Evolutionary conservation across 2,888 invertebrate genomes (phyloP).

Genomic region (Zygaena filipendulae): DNA sequence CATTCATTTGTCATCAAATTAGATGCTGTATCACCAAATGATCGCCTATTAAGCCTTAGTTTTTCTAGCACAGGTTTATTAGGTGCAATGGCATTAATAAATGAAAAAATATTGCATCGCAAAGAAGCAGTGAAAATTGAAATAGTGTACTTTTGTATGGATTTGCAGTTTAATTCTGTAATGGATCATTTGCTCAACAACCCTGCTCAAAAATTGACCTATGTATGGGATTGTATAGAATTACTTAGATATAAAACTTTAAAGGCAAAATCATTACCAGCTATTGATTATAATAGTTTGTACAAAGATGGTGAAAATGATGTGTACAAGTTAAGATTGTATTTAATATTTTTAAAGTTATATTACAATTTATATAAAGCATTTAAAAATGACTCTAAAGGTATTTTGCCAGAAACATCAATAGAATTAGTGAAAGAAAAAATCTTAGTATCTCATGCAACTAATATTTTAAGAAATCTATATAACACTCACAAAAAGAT

Average conservation of each 20-base stretch:
- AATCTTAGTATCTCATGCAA: conserved; percentile 33
- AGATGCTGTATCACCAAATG: conserved; percentile 22
- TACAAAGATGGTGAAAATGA: conserved; percentile 26
- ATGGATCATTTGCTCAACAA: conserved; percentile 28
- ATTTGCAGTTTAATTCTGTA: conserved; percentile 10
- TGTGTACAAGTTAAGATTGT: conserved; percentile 40
- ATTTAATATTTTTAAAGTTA: conserved; percentile 29
- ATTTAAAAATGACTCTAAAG: conserved; percentile 19
- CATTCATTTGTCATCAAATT: conserved; percentile 23
- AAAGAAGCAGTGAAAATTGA: conserved; percentile 32
- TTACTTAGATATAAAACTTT: conserved; percentile 33
- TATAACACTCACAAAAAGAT: conserved; percentile 20
- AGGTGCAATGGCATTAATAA: conserved; percentile 26
- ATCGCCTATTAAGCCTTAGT: conserved; percentile 29
- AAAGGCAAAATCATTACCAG: conserved; percentile 34
- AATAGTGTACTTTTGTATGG: conserved; percentile 25
- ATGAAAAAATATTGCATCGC: conserved; percentile 31
- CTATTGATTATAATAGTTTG: conserved; percentile 26
- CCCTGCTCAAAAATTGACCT: conserved; percentile 28
- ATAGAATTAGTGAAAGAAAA: conserved; percentile 33
- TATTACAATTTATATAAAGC: conserved; percentile 26
- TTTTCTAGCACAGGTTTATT: conserved; percentile 33
- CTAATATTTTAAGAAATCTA: conserved; percentile 22
- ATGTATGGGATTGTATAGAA: conserved; percentile 45
- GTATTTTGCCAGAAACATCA: conserved; percentile 31